Conservation (phyloP, 2,113 vertebrate genomes). For the Mugil cephalus region DNA sequence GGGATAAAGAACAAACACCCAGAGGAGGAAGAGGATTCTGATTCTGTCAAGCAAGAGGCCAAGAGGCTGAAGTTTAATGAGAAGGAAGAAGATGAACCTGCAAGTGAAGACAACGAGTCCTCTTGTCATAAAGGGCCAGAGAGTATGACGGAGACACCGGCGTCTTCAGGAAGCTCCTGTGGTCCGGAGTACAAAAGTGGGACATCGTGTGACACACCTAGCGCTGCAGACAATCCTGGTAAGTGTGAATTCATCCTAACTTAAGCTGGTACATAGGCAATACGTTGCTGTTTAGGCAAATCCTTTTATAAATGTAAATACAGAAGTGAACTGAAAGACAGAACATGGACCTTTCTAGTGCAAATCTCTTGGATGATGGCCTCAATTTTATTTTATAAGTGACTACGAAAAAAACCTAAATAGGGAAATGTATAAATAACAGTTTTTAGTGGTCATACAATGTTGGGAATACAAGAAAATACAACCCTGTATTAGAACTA, state of each 20-base stretch:
- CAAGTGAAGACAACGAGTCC: conserved; percentile 74
- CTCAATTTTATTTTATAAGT: too few relatives aligned
- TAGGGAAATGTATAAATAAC: too few relatives aligned
- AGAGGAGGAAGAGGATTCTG: conserved; percentile 76
- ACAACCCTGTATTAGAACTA: background rate
- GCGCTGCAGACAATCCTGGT: conserved; percentile 86
- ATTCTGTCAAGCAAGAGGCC: conserved; percentile 87
- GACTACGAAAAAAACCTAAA: too few relatives aligned
- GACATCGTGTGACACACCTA: conserved; percentile 68
- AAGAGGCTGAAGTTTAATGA: conserved; percentile 93
- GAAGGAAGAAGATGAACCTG: conserved; percentile 76
- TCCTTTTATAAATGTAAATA: background rate
- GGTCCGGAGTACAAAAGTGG: conserved; percentile 74
- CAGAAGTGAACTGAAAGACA: too few relatives aligned
- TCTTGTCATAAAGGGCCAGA: conserved; percentile 80
- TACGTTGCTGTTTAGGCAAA: background rate
- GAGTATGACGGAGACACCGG: conserved; percentile 75
- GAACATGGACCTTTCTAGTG: too few relatives aligned
- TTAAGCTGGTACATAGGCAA: background rate
- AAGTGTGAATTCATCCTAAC: conserved; percentile 24
- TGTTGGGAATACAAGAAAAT: too few relatives aligned
- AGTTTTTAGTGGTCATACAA: too few relatives aligned
- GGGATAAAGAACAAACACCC: conserved; percentile 90
- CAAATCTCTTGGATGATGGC: too few relatives aligned
- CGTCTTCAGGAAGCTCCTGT: conserved; percentile 82